Evolutionary conservation across 2,113 vertebrate species (phyloP).

Genomic region (Gallinago media): DNA sequence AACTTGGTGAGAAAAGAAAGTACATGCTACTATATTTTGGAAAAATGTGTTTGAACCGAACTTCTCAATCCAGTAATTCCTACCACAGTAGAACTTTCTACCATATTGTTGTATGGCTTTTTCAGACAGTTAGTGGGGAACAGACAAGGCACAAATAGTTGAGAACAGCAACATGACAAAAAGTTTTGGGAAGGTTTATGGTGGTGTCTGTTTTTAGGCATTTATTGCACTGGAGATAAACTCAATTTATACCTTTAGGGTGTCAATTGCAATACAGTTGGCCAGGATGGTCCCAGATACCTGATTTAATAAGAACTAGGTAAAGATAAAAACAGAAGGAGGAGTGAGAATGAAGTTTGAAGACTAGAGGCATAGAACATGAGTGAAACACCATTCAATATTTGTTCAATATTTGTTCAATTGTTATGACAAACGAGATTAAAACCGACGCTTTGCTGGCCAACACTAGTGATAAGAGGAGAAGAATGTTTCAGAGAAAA

Average conservation of each 20-base stretch:
- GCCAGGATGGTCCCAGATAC: background rate
- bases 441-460: background rate
- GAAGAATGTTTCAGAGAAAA: background rate
- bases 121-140: background rate
- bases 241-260: background rate
- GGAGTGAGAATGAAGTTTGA: background rate
- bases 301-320: background rate
- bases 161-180: background rate
- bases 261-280: background rate
- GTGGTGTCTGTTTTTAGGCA: background rate
- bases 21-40: background rate
- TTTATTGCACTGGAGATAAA: constrained; percentile 5
- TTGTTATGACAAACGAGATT: background rate
- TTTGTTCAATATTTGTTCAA: constrained; percentile 20
- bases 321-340: constrained; percentile 5
- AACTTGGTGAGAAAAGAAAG: background rate
- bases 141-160: background rate
- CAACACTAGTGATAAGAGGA: background rate
- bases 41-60: background rate
- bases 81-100: background rate
- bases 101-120: background rate
- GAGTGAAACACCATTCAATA: background rate
- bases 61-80: background rate
- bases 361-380: background rate
- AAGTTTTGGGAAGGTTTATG: background rate